Conservation (phyloP, 1,140 invertebrate species). For the Sycophaga agraensis region DNA sequence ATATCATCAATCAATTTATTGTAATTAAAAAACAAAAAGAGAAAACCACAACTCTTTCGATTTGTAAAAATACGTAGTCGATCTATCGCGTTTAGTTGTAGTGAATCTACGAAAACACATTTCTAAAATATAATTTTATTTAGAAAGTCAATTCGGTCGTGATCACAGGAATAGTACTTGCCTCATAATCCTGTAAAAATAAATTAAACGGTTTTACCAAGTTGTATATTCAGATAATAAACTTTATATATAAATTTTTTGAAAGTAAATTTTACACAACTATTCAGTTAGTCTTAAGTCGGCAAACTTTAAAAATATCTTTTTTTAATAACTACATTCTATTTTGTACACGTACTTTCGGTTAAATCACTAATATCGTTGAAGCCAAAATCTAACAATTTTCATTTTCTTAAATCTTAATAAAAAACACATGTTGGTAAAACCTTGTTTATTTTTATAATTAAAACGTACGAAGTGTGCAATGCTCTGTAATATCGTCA, state of each 20-base stretch:
- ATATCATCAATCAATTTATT: constrained; percentile 7
- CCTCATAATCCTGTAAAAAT: background rate
- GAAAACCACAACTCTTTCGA: background rate
- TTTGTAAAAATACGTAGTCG: background rate
- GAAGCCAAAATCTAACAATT: too few species aligned
- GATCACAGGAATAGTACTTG: background rate
- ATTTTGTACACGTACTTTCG: too few species aligned
- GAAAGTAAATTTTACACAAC: too few species aligned
- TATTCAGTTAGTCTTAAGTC: too few species aligned
- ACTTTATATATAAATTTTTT: too few species aligned
- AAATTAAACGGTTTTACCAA: constrained; percentile 4
- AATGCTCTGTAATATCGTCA: constrained; percentile 11
- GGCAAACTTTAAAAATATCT: too few species aligned
- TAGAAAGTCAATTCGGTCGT: background rate
- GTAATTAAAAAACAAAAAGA: background rate
- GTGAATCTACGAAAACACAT: background rate
- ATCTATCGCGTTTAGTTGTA: constrained; percentile 13
- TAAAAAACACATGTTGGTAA: too few species aligned
- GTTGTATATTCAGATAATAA: background rate
- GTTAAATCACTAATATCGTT: too few species aligned
- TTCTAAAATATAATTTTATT: background rate
- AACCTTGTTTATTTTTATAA: constrained; percentile 9
- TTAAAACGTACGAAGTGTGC: constrained; percentile 6
- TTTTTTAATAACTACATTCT: too few species aligned
- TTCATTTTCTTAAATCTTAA: too few species aligned